A percentile compares a stretch with the other conserved stretches of the same genome.
Evolutionary conservation across 2,888 invertebrate species (phyloP).

Genomic region (Scotopteryx bipunctaria): DNA sequence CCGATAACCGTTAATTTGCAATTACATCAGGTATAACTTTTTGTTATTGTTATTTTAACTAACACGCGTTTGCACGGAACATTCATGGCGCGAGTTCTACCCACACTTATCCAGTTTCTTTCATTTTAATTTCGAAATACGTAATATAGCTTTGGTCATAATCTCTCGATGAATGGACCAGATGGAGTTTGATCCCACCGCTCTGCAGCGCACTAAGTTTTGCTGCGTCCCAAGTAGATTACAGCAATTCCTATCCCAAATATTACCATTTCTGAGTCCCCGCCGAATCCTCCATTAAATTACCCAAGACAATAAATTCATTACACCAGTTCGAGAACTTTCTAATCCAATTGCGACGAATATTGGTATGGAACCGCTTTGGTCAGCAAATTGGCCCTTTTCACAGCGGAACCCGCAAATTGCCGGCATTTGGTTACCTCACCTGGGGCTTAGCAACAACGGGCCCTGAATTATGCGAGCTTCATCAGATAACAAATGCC

Average conservation of each 20-base stretch:
- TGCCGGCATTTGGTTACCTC: conserved; percentile 37
- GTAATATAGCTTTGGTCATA: too few relatives aligned
- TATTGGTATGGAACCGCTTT: conserved; percentile 27
- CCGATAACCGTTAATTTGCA: too few relatives aligned
- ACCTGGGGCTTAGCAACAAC: conserved; percentile 33
- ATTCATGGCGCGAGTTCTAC: too few relatives aligned
- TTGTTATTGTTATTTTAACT: too few relatives aligned
- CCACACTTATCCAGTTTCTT: too few relatives aligned
- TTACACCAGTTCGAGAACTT: conserved; percentile 36
- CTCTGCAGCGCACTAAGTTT: background rate
- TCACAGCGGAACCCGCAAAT: conserved; percentile 41
- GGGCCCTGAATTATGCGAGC: conserved; percentile 18
- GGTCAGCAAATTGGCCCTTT: conserved; percentile 47
- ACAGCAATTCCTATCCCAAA: conserved; percentile 16
- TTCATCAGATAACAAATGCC: conserved; percentile 15
- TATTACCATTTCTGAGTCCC: conserved; percentile 23
- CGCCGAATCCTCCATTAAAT: conserved; percentile 21
- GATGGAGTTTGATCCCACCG: background rate
- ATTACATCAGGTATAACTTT: too few relatives aligned
- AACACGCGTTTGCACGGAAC: too few relatives aligned
- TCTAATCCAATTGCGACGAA: conserved; percentile 38
- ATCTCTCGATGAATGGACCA: background rate
- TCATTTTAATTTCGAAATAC: too few relatives aligned
- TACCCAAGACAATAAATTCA: conserved; percentile 39
- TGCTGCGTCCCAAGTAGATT: conserved; percentile 13